Evolutionary conservation across 2,888 invertebrate species (phyloP).

Genomic region (Gasteruption jaculator): DNA sequence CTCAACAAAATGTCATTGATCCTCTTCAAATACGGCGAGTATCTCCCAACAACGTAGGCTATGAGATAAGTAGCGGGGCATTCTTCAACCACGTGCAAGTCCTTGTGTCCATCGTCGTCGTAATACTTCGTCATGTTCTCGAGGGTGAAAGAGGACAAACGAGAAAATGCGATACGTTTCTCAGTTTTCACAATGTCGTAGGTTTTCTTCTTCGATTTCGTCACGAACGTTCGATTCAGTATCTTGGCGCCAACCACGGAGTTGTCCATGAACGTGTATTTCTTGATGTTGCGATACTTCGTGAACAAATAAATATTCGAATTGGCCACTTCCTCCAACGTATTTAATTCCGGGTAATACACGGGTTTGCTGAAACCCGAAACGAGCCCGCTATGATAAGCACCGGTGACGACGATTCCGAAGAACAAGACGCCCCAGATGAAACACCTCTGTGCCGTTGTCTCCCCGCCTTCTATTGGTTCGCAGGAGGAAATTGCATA

Average conservation of each 20-base stretch:
- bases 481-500: slow-evolving; percentile 25
- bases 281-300: slow-evolving; percentile 32
- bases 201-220: slow-evolving; percentile 12
- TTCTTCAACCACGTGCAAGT: slow-evolving; percentile 31
- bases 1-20: slow-evolving; percentile 27
- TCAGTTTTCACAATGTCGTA: slow-evolving; percentile 23
- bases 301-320: slow-evolving; percentile 28
- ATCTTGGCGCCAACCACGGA: slow-evolving; percentile 16
- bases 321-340: slow-evolving; percentile 28
- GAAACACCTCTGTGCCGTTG: slow-evolving; percentile 24
- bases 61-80: slow-evolving; percentile 26
- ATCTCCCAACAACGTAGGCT: slow-evolving; percentile 24
- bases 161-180: slow-evolving; percentile 20
- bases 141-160: slow-evolving; percentile 22
- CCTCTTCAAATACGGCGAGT: slow-evolving; percentile 28
- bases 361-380: slow-evolving; percentile 32
- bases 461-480: slow-evolving; percentile 23
- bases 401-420: slow-evolving; percentile 25
- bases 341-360: slow-evolving; percentile 29
- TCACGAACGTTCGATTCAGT: slow-evolving; percentile 9
- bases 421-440: slow-evolving; percentile 29
- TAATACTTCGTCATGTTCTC: slow-evolving; percentile 21
- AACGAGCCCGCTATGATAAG: slow-evolving; percentile 32
- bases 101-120: slow-evolving; percentile 24
- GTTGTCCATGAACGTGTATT: slow-evolving; percentile 19